phyloP scores from a whole-genome alignment of 2,888 invertebrate genomes.

The Tetropium fuscum region DNA sequence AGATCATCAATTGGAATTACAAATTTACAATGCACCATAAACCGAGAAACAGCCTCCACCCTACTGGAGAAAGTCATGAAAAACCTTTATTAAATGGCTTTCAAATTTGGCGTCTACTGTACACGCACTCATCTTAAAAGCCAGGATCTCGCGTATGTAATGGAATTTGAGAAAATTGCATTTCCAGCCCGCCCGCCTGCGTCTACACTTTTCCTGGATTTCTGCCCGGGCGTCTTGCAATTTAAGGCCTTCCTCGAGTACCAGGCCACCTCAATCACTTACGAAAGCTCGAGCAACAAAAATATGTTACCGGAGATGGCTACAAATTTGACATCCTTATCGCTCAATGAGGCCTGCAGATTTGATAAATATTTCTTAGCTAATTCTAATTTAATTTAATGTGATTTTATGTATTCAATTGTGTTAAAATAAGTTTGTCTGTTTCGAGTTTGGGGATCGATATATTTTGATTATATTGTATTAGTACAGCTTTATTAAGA shows the following conservation, averaged over 20 bases:
- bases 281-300: neutral
- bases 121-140: slow-evolving; percentile 49
- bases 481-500: too few species aligned
- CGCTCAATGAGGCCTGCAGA: neutral
- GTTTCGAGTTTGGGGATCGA: too few species aligned
- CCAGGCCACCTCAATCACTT: slow-evolving; percentile 7
- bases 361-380: too few species aligned
- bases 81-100: slow-evolving; percentile 48
- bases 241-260: slow-evolving; percentile 29
- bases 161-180: slow-evolving; percentile 50
- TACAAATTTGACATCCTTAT: neutral
- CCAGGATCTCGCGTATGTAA: slow-evolving; percentile 44
- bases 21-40: slow-evolving; percentile 13
- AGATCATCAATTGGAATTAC: slow-evolving; percentile 21
- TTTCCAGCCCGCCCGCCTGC: slow-evolving; percentile 37
- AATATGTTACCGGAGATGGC: slow-evolving; percentile 13
- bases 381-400: too few species aligned
- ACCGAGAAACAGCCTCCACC: slow-evolving; percentile 1
- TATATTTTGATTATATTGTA: too few species aligned
- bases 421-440: too few species aligned
- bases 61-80: slow-evolving; percentile 24
- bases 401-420: too few species aligned
- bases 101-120: slow-evolving; percentile 43
- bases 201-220: slow-evolving; percentile 31
- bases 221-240: slow-evolving; percentile 30